These are phyloP conservation scores for Eurypyga helias DNA, from an alignment of 2,113 vertebrate genomes.

Conservation along the genomic window DNA sequence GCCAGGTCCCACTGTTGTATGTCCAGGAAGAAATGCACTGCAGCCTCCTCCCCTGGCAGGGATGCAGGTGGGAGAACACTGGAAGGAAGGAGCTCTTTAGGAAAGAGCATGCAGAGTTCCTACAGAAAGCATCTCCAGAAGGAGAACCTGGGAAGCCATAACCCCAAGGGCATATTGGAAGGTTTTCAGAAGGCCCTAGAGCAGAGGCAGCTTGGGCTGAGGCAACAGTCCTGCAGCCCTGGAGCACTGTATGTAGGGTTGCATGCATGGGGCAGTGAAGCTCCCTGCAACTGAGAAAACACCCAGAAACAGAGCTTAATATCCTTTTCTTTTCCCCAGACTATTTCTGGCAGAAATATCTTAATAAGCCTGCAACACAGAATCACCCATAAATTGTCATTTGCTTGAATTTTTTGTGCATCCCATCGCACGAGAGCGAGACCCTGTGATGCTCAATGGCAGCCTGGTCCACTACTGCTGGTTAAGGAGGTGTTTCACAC, in stretches of 20 bases:
- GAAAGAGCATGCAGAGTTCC: background rate
- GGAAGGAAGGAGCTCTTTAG: background rate
- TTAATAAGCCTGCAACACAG: background rate
- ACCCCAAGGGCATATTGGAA: background rate
- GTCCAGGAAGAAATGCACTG: rapidly evolving
- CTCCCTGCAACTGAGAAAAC: background rate
- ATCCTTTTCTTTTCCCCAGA: too few relatives aligned
- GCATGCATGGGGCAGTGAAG: rapidly evolving
- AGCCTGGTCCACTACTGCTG: background rate
- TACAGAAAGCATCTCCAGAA: background rate
- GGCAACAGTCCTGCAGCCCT: background rate
- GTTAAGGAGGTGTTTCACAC: background rate
- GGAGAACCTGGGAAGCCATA: background rate
- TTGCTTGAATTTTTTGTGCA: background rate
- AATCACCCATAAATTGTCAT: background rate
- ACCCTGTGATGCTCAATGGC: background rate
- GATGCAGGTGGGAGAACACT: background rate
- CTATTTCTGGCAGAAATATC: background rate
- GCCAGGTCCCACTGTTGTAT: background rate
- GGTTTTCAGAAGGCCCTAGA: background rate
- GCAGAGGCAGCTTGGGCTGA: background rate
- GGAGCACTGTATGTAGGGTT: background rate
- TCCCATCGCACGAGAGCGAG: background rate
- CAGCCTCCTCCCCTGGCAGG: background rate
- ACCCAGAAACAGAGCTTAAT: background rate